Conservation (phyloP, 2,113 vertebrate species). For the Gambusia affinis region DNA sequence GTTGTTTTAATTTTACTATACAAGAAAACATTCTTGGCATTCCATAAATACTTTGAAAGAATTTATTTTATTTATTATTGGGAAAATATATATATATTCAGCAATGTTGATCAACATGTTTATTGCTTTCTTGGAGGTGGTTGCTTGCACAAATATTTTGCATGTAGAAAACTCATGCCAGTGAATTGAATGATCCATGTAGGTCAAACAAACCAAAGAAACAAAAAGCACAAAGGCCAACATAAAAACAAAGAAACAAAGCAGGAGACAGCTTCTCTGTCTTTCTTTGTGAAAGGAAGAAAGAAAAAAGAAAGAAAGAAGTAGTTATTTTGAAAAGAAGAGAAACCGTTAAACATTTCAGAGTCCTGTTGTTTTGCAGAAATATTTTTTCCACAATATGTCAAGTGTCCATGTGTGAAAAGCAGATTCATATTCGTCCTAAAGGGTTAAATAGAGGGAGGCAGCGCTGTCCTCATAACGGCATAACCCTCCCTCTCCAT, state of each 20-base stretch:
- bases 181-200: background rate
- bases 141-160: background rate
- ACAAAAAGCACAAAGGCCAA: background rate
- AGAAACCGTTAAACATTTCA: background rate
- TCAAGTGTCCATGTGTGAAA: too few species aligned
- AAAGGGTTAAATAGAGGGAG: constrained; percentile 61
- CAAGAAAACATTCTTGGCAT: too few species aligned
- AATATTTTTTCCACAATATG: too few species aligned
- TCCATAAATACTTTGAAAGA: background rate
- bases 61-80: background rate
- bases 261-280: too few species aligned
- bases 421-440: constrained; percentile 26
- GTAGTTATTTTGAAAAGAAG: too few species aligned
- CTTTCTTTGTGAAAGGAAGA: background rate
- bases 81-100: background rate
- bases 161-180: background rate
- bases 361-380: too few species aligned
- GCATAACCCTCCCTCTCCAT: constrained; percentile 41
- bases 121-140: background rate
- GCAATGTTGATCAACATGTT: background rate
- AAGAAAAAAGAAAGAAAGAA: background rate
- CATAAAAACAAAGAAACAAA: background rate
- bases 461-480: constrained; percentile 39
- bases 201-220: background rate
- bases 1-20: background rate